These are phyloP conservation scores for Cochlearius cochlearius DNA, from an alignment of 2,113 vertebrate genomes.

Conservation along the genomic window DNA sequence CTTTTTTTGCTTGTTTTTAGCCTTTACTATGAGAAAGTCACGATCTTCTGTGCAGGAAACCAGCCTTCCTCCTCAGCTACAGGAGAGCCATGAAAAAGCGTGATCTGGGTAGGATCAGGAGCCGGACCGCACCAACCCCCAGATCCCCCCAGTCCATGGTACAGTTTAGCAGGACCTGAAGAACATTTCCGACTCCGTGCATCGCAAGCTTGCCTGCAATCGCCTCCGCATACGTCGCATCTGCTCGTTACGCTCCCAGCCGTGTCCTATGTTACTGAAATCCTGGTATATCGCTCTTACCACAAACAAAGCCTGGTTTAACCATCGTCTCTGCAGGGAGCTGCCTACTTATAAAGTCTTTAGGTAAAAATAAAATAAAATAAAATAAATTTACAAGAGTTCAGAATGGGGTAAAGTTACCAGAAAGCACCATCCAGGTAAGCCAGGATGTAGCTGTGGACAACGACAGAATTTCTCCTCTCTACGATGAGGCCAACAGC, in stretches of 20 bases:
- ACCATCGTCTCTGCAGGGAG: background rate
- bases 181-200: background rate
- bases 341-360: background rate
- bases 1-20: background rate
- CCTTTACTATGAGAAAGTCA: background rate
- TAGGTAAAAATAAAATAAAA: background rate
- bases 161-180: background rate
- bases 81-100: background rate
- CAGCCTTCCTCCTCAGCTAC: background rate
- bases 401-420: background rate
- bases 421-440: background rate
- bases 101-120: background rate
- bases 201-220: background rate
- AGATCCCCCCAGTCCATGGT: background rate
- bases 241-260: background rate
- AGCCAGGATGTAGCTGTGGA: background rate
- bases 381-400: background rate
- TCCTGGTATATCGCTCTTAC: too few relatives aligned
- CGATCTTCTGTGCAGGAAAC: background rate
- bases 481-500: background rate
- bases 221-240: fast-evolving
- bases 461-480: fast-evolving
- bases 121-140: background rate
- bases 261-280: background rate
- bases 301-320: background rate